phyloP scores from a whole-genome alignment of 1,140 invertebrate genomes.

The Nixonia krombeini region DNA sequence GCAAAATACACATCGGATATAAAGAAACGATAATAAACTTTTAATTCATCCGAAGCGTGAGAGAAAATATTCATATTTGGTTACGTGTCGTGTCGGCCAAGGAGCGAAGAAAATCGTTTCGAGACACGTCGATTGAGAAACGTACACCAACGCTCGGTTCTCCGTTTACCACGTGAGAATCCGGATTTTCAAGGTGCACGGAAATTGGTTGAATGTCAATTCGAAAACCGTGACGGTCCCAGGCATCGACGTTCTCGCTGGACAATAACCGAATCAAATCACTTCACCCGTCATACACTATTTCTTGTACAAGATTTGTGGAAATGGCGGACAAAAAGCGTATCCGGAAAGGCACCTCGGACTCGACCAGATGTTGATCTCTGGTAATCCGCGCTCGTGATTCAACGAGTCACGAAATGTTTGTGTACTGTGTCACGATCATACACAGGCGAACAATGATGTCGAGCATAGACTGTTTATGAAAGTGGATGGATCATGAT shows the following conservation, averaged over 20 bases:
- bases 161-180: constrained; percentile 31
- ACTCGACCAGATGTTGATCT: constrained; percentile 16
- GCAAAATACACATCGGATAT: no score
- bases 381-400: no score
- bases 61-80: no score
- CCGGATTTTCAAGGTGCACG: constrained; percentile 45
- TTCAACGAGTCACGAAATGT: no score
- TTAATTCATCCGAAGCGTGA: no score
- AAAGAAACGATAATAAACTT: no score
- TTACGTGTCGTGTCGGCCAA: constrained; percentile 21
- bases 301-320: constrained; percentile 10
- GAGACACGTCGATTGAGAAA: constrained; percentile 30
- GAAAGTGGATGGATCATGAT: no score
- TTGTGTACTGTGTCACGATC: no score
- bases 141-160: constrained; percentile 10
- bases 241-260: constrained; percentile 37
- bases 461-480: no score
- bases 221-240: constrained; percentile 51
- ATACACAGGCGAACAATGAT: no score
- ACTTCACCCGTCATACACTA: constrained; percentile 43
- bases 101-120: constrained; percentile 27
- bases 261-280: constrained; percentile 54
- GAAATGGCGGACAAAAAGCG: constrained; percentile 15
- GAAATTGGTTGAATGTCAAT: constrained; percentile 54
- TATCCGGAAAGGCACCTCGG: constrained; percentile 10